Evolutionary conservation across 2,888 invertebrate genomes (phyloP).

Genomic region (Onthophagus sagittarius): DNA sequence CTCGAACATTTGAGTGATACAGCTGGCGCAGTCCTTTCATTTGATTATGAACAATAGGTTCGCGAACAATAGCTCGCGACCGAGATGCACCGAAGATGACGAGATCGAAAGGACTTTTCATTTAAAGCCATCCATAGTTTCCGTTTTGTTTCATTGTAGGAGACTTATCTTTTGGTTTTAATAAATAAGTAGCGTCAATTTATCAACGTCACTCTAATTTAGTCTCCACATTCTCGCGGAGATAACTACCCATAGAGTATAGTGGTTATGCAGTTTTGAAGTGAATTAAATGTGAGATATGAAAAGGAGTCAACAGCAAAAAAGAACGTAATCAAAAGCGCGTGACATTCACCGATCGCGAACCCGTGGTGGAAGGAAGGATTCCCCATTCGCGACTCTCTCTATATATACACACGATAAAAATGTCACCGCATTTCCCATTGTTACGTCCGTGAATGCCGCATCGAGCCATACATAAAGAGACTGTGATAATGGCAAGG

Average conservation of each 20-base stretch:
- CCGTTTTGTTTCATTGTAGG: conserved; percentile 22
- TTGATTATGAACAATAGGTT: conserved; percentile 39
- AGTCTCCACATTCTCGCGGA: too few species aligned
- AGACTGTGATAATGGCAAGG: conserved; percentile 42
- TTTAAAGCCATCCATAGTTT: conserved; percentile 24
- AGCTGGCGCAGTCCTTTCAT: conserved; percentile 30
- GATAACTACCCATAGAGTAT: too few species aligned
- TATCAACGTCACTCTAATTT: neutral
- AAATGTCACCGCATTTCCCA: conserved; percentile 45
- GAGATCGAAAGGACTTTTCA: conserved; percentile 32
- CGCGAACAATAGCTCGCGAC: conserved; percentile 33
- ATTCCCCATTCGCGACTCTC: conserved; percentile 34
- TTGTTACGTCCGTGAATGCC: conserved; percentile 43
- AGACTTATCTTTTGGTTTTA: neutral
- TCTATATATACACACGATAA: conserved; percentile 44
- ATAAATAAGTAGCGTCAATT: neutral
- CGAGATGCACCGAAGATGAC: conserved; percentile 33
- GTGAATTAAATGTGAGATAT: neutral
- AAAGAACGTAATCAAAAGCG: conserved; percentile 29
- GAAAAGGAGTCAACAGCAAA: neutral
- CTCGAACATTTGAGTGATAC: neutral
- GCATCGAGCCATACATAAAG: conserved; percentile 44
- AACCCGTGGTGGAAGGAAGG: conserved; percentile 33
- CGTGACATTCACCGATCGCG: conserved; percentile 36
- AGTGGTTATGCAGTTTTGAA: neutral